These are phyloP conservation scores for Callorhinus ursinus DNA, from an alignment of 2,113 vertebrate species.

Conservation along the genomic window DNA sequence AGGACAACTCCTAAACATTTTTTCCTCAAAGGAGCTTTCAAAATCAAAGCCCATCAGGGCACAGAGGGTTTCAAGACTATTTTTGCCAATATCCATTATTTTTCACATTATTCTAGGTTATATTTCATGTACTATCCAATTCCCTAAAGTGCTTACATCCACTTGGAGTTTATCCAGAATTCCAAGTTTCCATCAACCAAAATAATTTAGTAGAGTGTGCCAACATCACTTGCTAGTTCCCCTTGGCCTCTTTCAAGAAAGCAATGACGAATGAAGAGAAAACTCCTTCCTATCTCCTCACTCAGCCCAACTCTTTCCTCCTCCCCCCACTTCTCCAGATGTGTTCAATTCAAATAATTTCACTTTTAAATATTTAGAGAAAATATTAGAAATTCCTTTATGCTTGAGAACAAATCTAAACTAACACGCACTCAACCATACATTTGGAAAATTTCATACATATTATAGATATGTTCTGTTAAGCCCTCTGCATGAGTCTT, in stretches of 20 bases:
- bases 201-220: conserved; percentile 17
- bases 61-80: conserved; percentile 36
- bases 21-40: conserved; percentile 56
- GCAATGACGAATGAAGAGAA: neutral
- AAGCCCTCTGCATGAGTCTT: neutral
- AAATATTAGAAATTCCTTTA: neutral
- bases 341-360: neutral
- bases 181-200: conserved; percentile 46
- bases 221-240: neutral
- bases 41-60: neutral
- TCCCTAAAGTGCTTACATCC: conserved; percentile 46
- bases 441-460: neutral
- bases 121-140: conserved; percentile 51
- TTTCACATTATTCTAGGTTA: conserved; percentile 58
- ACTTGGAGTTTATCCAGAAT: conserved; percentile 61
- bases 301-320: neutral
- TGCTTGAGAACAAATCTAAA: neutral
- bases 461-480: neutral
- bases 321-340: neutral
- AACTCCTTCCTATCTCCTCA: neutral
- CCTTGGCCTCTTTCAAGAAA: neutral
- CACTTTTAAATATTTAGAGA: neutral
- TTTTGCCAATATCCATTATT: conserved; percentile 67
- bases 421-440: neutral
- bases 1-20: conserved; percentile 54